phyloP scores from a whole-genome alignment of 2,113 vertebrate genomes.

The Corythaeola cristata region DNA sequence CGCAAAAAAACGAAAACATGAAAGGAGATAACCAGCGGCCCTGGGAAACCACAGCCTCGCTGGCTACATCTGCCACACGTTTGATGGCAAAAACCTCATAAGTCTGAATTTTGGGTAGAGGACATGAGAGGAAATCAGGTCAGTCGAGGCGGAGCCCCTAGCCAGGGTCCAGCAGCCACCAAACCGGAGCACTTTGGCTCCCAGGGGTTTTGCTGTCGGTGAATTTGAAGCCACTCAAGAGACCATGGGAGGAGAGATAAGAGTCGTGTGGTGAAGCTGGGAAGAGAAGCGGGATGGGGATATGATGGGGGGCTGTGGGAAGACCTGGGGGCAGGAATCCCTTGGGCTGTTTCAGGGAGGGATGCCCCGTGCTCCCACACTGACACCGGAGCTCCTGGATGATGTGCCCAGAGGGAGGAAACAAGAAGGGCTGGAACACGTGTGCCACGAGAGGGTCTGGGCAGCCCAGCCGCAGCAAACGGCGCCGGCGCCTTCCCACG shows the following conservation, averaged over 20 bases:
- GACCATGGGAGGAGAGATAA: neutral
- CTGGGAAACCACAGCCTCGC: neutral
- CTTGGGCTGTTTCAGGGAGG: neutral
- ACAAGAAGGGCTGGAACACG: rapidly evolving
- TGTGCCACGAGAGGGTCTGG: rapidly evolving
- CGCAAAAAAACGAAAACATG: too few species aligned
- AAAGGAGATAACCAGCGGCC: neutral
- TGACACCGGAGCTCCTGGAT: neutral
- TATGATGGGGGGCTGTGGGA: neutral
- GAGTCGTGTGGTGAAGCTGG: neutral
- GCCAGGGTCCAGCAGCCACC: neutral
- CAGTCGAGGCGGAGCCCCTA: neutral
- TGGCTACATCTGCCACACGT: neutral
- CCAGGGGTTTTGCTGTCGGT: neutral
- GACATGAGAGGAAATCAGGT: rapidly evolving
- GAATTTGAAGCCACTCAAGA: neutral
- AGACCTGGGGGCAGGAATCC: neutral
- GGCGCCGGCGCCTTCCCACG: rapidly evolving
- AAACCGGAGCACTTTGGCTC: too few species aligned
- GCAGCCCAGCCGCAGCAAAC: neutral
- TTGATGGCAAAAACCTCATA: neutral
- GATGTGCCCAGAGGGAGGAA: neutral
- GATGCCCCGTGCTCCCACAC: neutral
- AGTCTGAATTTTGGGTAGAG: neutral
- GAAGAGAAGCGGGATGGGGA: neutral